phyloP scores from a whole-genome alignment of 2,888 invertebrate genomes.

The Abrostola triplasia region DNA sequence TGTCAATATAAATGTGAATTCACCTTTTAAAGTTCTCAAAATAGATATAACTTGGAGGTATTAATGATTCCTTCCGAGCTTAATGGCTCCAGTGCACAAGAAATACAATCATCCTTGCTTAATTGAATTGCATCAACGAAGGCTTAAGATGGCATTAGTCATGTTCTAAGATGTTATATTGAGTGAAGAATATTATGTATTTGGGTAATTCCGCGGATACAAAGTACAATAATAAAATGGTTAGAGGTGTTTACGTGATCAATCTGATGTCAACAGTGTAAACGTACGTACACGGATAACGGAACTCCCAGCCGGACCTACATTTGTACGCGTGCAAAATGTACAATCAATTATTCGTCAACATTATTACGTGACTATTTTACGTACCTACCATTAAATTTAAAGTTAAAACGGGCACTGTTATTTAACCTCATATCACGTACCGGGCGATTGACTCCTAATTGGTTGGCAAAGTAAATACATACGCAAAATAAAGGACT shows the following conservation, averaged over 20 bases:
- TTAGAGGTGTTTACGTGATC: slow-evolving; percentile 42
- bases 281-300: slow-evolving; percentile 58
- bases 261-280: slow-evolving; percentile 47
- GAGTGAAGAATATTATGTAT: slow-evolving; percentile 51
- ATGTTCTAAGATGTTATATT: slow-evolving; percentile 54
- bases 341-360: slow-evolving; percentile 53
- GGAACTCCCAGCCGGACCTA: slow-evolving; percentile 66
- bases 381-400: slow-evolving; percentile 61
- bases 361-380: slow-evolving; percentile 67
- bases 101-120: slow-evolving; percentile 65
- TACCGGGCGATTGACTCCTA: slow-evolving; percentile 58
- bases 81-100: slow-evolving; percentile 57
- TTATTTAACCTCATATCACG: slow-evolving; percentile 65
- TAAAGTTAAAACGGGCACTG: slow-evolving; percentile 54
- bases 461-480: slow-evolving; percentile 59
- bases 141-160: slow-evolving; percentile 59
- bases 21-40: slow-evolving; percentile 18
- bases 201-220: slow-evolving; percentile 59
- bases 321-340: slow-evolving; percentile 65
- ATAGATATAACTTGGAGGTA: slow-evolving; percentile 36
- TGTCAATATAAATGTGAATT: neutral
- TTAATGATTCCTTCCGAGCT: slow-evolving; percentile 47
- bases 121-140: slow-evolving; percentile 67
- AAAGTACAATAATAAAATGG: slow-evolving; percentile 46
- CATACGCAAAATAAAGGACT: slow-evolving; percentile 26